phyloP scores from a whole-genome alignment of 2,113 vertebrate genomes.

The Limanda limanda region DNA sequence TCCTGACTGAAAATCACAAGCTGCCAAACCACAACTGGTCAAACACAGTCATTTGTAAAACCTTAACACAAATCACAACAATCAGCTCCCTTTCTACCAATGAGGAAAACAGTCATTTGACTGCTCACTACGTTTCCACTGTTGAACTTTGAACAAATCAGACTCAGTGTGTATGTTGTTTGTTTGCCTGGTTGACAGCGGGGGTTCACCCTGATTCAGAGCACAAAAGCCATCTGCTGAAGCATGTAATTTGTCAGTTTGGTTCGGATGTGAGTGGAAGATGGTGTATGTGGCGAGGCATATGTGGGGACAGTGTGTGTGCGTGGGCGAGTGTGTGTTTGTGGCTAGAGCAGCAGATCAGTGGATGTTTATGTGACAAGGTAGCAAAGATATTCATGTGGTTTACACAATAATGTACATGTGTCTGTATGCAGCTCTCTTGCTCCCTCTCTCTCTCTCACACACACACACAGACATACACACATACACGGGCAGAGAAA shows the following conservation, averaged over 20 bases:
- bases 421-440: background rate
- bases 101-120: conserved; percentile 29
- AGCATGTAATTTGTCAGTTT: conserved; percentile 39
- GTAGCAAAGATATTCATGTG: conserved; percentile 23
- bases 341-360: background rate
- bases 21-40: background rate
- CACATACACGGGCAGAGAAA: background rate
- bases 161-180: background rate
- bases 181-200: conserved; percentile 26
- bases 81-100: conserved; percentile 5
- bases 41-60: conserved; percentile 17
- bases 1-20: conserved; percentile 17
- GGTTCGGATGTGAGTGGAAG: background rate
- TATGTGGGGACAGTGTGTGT: background rate
- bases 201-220: conserved; percentile 38
- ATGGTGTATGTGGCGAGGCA: background rate
- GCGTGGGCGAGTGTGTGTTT: conserved; percentile 4
- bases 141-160: conserved; percentile 31
- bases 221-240: conserved; percentile 34
- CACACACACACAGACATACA: background rate
- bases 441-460: background rate
- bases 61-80: conserved; percentile 11
- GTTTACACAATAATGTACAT: background rate
- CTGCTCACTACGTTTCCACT: background rate
- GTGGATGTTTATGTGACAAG: conserved; percentile 29